Percentiles rank a stretch among this genome's conserved stretches.
These are phyloP conservation scores for Amiota mariae DNA, from an alignment of 2,888 invertebrate genomes.

Conservation along the genomic window DNA sequence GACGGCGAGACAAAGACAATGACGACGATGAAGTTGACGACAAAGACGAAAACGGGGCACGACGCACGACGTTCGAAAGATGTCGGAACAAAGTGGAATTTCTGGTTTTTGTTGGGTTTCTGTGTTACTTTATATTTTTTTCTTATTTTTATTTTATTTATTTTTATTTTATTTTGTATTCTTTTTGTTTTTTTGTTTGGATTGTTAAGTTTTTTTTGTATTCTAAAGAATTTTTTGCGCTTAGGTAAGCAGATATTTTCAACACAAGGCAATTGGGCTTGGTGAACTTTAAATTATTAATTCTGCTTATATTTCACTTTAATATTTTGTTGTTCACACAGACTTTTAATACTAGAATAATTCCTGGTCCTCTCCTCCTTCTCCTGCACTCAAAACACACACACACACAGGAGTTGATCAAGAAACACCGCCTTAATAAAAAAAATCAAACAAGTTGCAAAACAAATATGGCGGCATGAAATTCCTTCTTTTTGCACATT, in stretches of 20 bases:
- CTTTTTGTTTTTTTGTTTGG: slow-evolving; percentile 39
- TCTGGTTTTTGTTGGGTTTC: slow-evolving; percentile 65
- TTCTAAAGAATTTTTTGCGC: slow-evolving; percentile 61
- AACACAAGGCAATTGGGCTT: slow-evolving; percentile 32
- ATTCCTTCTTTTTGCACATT: slow-evolving; percentile 55
- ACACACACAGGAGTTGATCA: slow-evolving; percentile 38
- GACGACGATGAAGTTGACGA: slow-evolving; percentile 30
- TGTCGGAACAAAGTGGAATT: slow-evolving; percentile 65
- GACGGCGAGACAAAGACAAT: slow-evolving; percentile 8
- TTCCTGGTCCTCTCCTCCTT: slow-evolving; percentile 25
- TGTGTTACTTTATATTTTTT: slow-evolving; percentile 50
- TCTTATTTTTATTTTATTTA: slow-evolving; percentile 19
- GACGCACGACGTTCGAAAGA: slow-evolving; percentile 9
- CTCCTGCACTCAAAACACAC: slow-evolving; percentile 33
- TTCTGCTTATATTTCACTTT: not conserved
- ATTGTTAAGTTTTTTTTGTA: slow-evolving; percentile 26
- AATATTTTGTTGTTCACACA: slow-evolving; percentile 35
- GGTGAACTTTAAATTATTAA: slow-evolving; percentile 38
- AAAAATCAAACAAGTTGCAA: slow-evolving; percentile 49
- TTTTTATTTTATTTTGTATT: slow-evolving; percentile 30
- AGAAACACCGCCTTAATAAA: not conserved
- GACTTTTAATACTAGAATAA: slow-evolving; percentile 39
- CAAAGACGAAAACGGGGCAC: slow-evolving; percentile 27
- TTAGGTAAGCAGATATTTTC: slow-evolving; percentile 65
- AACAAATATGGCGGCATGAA: slow-evolving; percentile 66